Conservation (phyloP, 1,140 invertebrate genomes). For the Galendromus occidentalis region DNA sequence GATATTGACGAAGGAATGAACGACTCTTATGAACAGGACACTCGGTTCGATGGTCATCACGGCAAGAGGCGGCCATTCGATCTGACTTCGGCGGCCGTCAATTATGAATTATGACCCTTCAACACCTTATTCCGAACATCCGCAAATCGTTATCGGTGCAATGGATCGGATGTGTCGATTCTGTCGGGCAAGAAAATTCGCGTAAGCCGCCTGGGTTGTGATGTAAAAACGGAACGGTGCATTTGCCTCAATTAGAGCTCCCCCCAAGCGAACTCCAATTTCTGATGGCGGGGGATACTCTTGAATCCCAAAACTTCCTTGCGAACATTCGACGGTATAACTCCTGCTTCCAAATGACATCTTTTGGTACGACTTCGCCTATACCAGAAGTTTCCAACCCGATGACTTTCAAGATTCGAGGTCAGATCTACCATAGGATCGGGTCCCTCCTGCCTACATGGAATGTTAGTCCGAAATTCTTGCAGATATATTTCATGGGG, state of each 20-base stretch:
- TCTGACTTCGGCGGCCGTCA: too few species aligned
- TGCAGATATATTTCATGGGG: neutral
- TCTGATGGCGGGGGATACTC: slow-evolving; percentile 16
- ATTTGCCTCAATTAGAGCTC: slow-evolving; percentile 22
- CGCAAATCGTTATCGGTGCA: neutral
- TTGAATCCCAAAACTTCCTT: slow-evolving; percentile 27
- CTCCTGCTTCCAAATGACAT: slow-evolving; percentile 26
- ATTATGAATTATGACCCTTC: too few species aligned
- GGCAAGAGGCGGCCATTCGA: too few species aligned
- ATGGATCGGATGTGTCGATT: slow-evolving; percentile 24
- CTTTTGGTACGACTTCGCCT: slow-evolving; percentile 15
- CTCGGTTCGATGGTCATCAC: too few species aligned
- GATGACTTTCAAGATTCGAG: slow-evolving; percentile 19
- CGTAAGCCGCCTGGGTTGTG: slow-evolving; percentile 26
- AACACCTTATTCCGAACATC: too few species aligned
- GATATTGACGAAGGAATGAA: too few species aligned
- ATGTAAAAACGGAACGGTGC: slow-evolving; percentile 26
- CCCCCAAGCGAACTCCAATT: slow-evolving; percentile 20
- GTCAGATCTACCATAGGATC: slow-evolving; percentile 17
- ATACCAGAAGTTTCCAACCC: slow-evolving; percentile 1
- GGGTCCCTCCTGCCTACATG: slow-evolving; percentile 15
- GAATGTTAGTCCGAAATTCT: neutral
- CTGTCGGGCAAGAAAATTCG: slow-evolving; percentile 28
- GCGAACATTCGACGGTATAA: slow-evolving; percentile 26
- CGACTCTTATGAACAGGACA: too few species aligned